Base-by-base conservation (phyloP, 2,113 vertebrate species). In the Nerophis ophidion region DNA sequence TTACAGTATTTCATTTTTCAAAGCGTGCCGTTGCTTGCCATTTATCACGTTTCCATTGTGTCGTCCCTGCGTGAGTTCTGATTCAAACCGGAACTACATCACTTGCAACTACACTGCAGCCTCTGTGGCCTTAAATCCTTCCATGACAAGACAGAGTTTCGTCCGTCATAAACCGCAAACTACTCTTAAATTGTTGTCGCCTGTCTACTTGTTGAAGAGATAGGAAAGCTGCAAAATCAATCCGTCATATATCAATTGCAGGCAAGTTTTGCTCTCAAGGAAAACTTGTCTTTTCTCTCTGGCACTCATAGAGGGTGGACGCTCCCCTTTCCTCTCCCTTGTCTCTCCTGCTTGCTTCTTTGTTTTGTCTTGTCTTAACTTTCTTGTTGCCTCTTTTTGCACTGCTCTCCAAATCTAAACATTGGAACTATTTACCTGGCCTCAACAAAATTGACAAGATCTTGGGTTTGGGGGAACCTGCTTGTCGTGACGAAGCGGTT, bases 131-230 rank as follows among this genome's bases (percentile, higher is more conserved):
- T 56, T 42, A 56, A 42, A 56, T 56, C 54, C 54, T 47, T 57
- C 52, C 60, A 45, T 15, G 26, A 64, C 60, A 47, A 62, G 6
- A 44, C 36, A 8, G 38, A 56, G 54, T 38, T 19, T 42, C 36
- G 4, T 53, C 74, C 4, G 16, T 64, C 61, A 76, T 65, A 57
- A 73, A 73, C 56, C 66, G 63, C 61, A 36, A 56, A 9, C 48
- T 44, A 34, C 44, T 15, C 44, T 57, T 60, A 72, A 19, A 62
- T 57, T 48, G 63, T 6, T 48, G 11, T 40, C 48, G 33, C 61
- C 58, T 19, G 54, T 57, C 48, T 44, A 19, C 34, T 40, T 26
- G 42, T 13, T 49, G 38, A 16, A 55, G 33, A 45, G 26, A 13
- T 3, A 53, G 55, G 7, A 48, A 53, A 66, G 69, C 36, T 19